A percentile compares a stretch with the other conserved stretches of the same genome.
These are phyloP conservation scores for Eptesicus fuscus DNA, from an alignment of 2,113 vertebrate species.

Conservation along the genomic window DNA sequence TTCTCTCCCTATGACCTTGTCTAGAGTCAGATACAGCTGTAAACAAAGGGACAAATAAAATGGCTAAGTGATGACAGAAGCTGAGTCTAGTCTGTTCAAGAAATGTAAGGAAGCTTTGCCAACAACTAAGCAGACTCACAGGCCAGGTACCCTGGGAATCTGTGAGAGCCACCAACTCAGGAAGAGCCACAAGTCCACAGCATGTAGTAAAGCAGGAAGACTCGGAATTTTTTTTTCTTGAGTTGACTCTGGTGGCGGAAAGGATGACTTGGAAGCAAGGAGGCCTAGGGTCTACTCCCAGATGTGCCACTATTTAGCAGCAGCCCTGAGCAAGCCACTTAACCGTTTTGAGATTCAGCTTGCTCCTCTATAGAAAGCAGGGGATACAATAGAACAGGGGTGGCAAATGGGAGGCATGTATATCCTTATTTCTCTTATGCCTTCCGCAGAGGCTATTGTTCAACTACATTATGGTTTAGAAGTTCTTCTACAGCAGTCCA, in stretches of 20 bases:
- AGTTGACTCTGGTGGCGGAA: not conserved
- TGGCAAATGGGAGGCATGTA: not conserved
- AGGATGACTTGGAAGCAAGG: not conserved
- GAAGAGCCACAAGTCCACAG: not conserved
- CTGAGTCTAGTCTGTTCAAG: not conserved
- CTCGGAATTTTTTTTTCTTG: not conserved
- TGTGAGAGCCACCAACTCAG: not conserved
- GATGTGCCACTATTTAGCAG: not conserved
- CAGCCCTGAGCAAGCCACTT: not conserved
- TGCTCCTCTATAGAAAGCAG: not conserved
- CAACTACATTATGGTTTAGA: not conserved
- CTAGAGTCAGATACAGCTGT: not conserved
- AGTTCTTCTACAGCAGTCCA: not conserved
- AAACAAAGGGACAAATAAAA: not conserved
- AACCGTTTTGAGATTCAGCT: not conserved
- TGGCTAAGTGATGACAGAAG: not conserved
- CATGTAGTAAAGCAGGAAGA: not conserved
- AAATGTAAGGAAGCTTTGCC: not conserved
- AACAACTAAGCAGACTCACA: not conserved
- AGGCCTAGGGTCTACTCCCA: not conserved
- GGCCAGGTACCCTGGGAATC: not conserved
- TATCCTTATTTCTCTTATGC: accelerated
- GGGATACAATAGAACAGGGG: not conserved
- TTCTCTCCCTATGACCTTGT: not conserved
- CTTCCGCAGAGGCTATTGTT: not conserved